These are phyloP conservation scores for Schizothorax lantsangensis DNA, from an alignment of 2,797 vertebrate genomes.

Conservation along the genomic window DNA sequence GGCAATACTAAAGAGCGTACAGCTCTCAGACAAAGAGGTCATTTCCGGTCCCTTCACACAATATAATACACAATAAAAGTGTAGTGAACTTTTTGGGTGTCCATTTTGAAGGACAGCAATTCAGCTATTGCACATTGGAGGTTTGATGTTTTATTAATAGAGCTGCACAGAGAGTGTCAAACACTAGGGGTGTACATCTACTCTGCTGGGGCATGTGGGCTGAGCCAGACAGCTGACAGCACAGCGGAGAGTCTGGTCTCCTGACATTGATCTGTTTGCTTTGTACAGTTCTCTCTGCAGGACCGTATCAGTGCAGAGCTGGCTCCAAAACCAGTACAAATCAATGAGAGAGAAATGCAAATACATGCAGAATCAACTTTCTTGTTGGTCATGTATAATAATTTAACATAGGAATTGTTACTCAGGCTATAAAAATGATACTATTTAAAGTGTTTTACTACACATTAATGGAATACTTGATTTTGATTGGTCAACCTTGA, in stretches of 20 bases:
- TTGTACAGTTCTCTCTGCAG: constrained; percentile 48
- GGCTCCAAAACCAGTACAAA: constrained; percentile 36
- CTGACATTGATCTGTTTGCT: constrained; percentile 67
- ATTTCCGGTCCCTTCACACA: constrained; percentile 11
- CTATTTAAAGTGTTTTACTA: background rate
- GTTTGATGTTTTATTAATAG: constrained; percentile 65
- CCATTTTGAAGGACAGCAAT: constrained; percentile 24
- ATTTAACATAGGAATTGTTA: background rate
- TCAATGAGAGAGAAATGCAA: constrained; percentile 51
- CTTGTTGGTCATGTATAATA: background rate
- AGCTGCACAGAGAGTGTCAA: constrained; percentile 38
- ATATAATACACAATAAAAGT: constrained; percentile 11
- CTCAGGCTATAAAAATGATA: background rate
- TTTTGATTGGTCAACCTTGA: background rate
- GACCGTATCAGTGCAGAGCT: constrained; percentile 35
- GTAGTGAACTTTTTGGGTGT: constrained; percentile 20
- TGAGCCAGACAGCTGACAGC: constrained; percentile 52
- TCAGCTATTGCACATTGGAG: constrained; percentile 15
- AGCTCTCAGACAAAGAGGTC: constrained; percentile 38
- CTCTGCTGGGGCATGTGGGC: constrained; percentile 37
- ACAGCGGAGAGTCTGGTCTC: constrained; percentile 55
- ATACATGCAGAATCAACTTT: constrained; percentile 30
- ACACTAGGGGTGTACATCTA: constrained; percentile 43
- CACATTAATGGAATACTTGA: background rate
- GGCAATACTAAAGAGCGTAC: constrained; percentile 2